Base-by-base conservation (phyloP, 1,140 invertebrate genomes). In the Lordiphosa stackelbergi region DNA sequence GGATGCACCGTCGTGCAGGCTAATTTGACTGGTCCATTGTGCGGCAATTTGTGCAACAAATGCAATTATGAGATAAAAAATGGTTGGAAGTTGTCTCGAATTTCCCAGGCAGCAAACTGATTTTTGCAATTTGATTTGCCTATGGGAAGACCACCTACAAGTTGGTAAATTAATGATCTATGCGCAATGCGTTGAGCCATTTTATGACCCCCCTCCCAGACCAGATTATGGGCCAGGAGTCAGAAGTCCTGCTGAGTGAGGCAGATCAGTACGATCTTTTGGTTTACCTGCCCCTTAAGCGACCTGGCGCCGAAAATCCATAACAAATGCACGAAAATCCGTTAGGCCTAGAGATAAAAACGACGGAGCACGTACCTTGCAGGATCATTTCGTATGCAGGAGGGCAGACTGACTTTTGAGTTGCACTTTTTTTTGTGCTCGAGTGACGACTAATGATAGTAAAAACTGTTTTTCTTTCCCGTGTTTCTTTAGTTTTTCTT, bases 221-320 rank as follows among this genome's bases (percentile, higher is more conserved):
- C 28, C 28, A 68, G 69, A 71, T 71, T 68, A 71, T 69, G 56
- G 42, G 22, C 68, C 41, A 71, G 51, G 58, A 61, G 59, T 57
- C 69, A 77, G 60, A 43, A 71, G 66, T 57, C 77, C 68, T 52
- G 77, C 77, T 66, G 77, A 35, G 77, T 36, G 49, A 40, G 48
- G 49, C 49, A 37, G 24, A 56, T 53, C 61, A 65, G 43, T 36
- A 36, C 56, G 53, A 69, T 69, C 56, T 28, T 13, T 63, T 63
- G 53, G 43, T 51, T 60, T 60, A 64, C 66, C 55, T 59, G 53
- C 35, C 75, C 74, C 75, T 74, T 81, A 81, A 72, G 68, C 60
- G 70, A 58, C 54, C 79, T 85, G 79, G 79, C 79, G 79, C 79
- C 79, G 74, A 84, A 84, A 84, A 84, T 84, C 79, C 78, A 79